A percentile compares a stretch with the other conserved stretches of the same genome.
phyloP scores from a whole-genome alignment of 2,113 vertebrate genomes.

The Chrysemys picta region DNA sequence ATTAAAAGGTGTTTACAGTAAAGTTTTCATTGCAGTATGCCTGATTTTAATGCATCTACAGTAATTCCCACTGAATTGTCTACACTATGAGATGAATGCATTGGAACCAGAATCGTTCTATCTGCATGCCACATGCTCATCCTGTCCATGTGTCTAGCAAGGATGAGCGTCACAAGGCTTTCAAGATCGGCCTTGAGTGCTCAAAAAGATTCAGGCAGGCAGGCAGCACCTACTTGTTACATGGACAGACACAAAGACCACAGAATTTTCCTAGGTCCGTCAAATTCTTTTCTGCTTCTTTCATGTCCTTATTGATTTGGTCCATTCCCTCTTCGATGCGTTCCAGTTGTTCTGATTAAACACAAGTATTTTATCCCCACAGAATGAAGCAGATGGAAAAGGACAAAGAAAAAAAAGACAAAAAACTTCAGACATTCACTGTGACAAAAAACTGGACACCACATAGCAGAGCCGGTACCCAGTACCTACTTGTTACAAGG shows the following conservation, averaged over 20 bases:
- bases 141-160: conserved; percentile 83
- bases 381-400: conserved; percentile 98
- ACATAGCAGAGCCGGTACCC: conserved; percentile 91
- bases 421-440: conserved; percentile 98
- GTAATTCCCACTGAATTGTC: conserved; percentile 77
- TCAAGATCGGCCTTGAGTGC: conserved; percentile 84
- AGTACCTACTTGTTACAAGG: conserved; percentile 99
- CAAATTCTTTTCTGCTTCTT: conserved; percentile 94
- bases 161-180: conserved; percentile 87
- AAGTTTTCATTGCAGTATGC: conserved; percentile 86
- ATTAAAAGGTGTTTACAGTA: conserved; percentile 77
- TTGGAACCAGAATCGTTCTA: conserved; percentile 82
- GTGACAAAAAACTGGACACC: conserved; percentile 94
- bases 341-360: conserved; percentile 93
- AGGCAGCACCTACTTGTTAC: conserved; percentile 94
- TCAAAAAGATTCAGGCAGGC: conserved; percentile 85
- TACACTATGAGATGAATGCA: conserved; percentile 87
- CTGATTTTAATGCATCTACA: conserved; percentile 86
- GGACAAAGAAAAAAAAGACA: conserved; percentile 95
- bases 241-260: conserved; percentile 92
- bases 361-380: conserved; percentile 91
- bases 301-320: conserved; percentile 94
- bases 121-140: conserved; percentile 90
- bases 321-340: conserved; percentile 93
- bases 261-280: conserved; percentile 93